These are phyloP conservation scores for Sphaerophoria taeniata DNA, from an alignment of 2,888 invertebrate species.

Conservation along the genomic window DNA sequence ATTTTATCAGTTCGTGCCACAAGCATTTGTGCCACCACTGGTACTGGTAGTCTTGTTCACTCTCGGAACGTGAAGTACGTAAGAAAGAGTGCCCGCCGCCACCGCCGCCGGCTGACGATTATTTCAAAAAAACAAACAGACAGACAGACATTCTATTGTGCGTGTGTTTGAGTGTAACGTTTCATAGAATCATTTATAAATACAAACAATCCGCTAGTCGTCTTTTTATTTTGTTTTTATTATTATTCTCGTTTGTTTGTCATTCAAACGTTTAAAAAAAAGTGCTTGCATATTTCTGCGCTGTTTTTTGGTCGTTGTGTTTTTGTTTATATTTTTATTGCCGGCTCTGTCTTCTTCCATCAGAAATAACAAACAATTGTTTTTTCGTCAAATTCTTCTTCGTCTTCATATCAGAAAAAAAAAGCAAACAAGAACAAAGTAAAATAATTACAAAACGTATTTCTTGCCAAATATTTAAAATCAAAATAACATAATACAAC, in stretches of 20 bases:
- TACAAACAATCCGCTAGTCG: constrained; percentile 71
- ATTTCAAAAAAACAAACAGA: constrained; percentile 53
- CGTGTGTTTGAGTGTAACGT: constrained; percentile 61
- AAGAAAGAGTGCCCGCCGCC: constrained; percentile 66
- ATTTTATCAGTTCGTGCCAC: constrained; percentile 74
- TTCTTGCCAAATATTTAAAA: constrained; percentile 55
- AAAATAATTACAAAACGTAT: constrained; percentile 34
- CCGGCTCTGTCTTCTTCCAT: constrained; percentile 50
- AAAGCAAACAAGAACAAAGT: constrained; percentile 3
- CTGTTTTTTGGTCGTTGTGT: constrained; percentile 61
- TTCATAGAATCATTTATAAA: constrained; percentile 49
- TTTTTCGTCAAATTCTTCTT: constrained; percentile 22
- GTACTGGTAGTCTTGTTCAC: constrained; percentile 73
- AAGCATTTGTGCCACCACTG: constrained; percentile 74
- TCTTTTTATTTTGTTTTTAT: constrained; percentile 7
- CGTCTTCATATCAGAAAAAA: constrained; percentile 40
- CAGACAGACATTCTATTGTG: constrained; percentile 51
- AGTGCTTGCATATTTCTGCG: constrained; percentile 52
- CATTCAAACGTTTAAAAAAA: constrained; percentile 31
- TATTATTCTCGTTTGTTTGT: neutral
- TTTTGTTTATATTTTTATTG: constrained; percentile 69
- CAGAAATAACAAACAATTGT: constrained; percentile 1
- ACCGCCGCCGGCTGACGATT: constrained; percentile 63
- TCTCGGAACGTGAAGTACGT: constrained; percentile 72
- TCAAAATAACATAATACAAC: constrained; percentile 20